Base-by-base conservation (phyloP, 1,140 invertebrate species). In the Rhynchophorus ferrugineus region DNA sequence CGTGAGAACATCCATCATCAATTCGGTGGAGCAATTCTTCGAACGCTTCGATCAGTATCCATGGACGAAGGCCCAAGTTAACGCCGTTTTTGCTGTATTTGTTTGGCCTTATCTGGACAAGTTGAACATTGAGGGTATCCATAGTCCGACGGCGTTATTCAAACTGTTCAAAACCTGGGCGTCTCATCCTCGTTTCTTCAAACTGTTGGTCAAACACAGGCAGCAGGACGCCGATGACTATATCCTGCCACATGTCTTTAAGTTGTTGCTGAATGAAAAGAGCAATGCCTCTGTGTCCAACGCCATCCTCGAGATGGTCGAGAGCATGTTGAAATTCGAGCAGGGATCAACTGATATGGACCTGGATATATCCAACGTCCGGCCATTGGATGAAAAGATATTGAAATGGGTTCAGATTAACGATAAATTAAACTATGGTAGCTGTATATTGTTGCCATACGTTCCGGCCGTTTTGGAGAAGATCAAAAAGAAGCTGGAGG, bases 81-180 rank as follows among this genome's bases (percentile, higher is more conserved):
- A 86, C 61, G 80, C 84, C 0, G 59, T 94, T 8, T 92, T 87
- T 65, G 70, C 84, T 38, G 78, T 84, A 0, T 81, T 85, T 39
- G 76, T 97, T 13, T 94, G 87, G 81, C 90, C 90, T 0, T 78
- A 83, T 62, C 68, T 93, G 39, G 71, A 77, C n/a, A 84, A 82
- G 62, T 66, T 95, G 1, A 79, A 84, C 1, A 71, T 80, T 44
- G 91, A 95, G 65, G 84, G 89, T 20, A 81, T 93, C 44, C 82
- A 90, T 59, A 85, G 80, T 61, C 89, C 90, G 1, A 92, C 91
- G 2, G 77, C 84, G 1, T 68, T 95, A 39, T 69, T 95, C 8
- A 90, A 86, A 67, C 69, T 95, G 2, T 77, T 95, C 6, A 70
- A 78, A 2, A 70, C 75, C 1, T 95, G 91, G 89, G 79, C 82